Evolutionary conservation across 2,797 vertebrate genomes (phyloP), one percentile per base, ranked within the genome.

Genomic region (Mormyrus hasselquistii): DNA sequence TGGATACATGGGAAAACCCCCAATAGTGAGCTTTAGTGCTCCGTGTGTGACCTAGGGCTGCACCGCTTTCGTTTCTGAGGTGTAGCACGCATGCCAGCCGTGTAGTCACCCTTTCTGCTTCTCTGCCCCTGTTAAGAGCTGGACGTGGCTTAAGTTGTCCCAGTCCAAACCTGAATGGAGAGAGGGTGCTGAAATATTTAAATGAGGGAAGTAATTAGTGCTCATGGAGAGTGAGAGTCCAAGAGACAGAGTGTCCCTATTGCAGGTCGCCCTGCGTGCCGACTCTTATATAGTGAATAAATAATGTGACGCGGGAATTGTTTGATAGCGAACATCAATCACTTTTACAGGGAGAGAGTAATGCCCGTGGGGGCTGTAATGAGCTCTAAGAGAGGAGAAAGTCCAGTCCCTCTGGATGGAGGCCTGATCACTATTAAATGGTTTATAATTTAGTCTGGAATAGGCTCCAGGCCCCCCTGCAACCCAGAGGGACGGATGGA

Each of bases 351-450:
- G 19, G 47, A 84, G 83, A 12, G n/a, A 49, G 44, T 52, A 52
- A 85, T 85, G 83, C 49, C 44, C 47, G 12, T 29, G 38, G 69
- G 69, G 69, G 69, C 6, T 41, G 34, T 76, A 38, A 76, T 41
- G 34, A 19, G 69, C 34, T 41, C 34, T 41, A 14, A 47, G 82
- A 29, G 79, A 47, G n/a, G 25, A 47, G 19, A 57, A 84, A 47
- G 4, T 55, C 6, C 22, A n/a, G 19, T 76, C 38, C 84, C 59
- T 55, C 49, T 76, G 65, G 84, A 34, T 76, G 25, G 47, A 19
- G 50, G 50, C 34, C 49, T 76, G 34, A 86, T 87, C 86, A 55
- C 83, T 34, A 53, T 73, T 73, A 89, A 89, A 69, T 87, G 59
- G 84, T 47, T 53, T 44, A 41, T 89, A 76, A 22, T 76, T 53